These are phyloP conservation scores for Rapana venosa DNA, from an alignment of 2,888 invertebrate genomes.

Conservation along the genomic window DNA sequence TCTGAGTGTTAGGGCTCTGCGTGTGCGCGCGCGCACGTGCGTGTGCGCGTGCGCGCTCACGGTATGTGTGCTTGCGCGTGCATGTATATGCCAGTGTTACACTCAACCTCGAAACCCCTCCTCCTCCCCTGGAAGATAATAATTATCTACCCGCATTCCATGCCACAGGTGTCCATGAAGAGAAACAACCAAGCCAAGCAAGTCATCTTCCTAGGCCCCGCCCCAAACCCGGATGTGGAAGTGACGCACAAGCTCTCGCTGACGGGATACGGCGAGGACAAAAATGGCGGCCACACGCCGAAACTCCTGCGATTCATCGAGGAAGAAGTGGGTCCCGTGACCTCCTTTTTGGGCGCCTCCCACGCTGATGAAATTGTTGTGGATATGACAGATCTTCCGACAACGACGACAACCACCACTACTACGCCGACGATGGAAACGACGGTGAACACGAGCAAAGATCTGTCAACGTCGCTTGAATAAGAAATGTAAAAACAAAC, in stretches of 20 bases:
- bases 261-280: slow-evolving; percentile 51
- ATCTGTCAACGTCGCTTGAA: too few relatives aligned
- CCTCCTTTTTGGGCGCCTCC: slow-evolving; percentile 47
- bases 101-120: too few relatives aligned
- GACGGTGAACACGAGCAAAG: too few relatives aligned
- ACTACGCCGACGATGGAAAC: too few relatives aligned
- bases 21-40: not conserved
- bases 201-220: slow-evolving; percentile 12
- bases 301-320: slow-evolving; percentile 42
- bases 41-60: not conserved
- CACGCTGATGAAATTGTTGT: slow-evolving; percentile 44
- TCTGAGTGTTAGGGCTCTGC: not conserved
- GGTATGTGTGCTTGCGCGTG: not conserved
- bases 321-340: slow-evolving; percentile 32
- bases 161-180: slow-evolving; percentile 46
- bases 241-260: slow-evolving; percentile 40
- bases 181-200: slow-evolving; percentile 17
- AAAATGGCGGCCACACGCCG: slow-evolving; percentile 50
- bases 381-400: not conserved
- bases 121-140: too few relatives aligned
- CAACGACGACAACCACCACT: too few relatives aligned
- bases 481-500: too few relatives aligned
- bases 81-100: not conserved
- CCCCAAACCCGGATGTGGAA: not conserved
- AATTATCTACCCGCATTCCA: not conserved